phyloP scores from a whole-genome alignment of 2,888 invertebrate species.

The Drosophila pegasa region DNA sequence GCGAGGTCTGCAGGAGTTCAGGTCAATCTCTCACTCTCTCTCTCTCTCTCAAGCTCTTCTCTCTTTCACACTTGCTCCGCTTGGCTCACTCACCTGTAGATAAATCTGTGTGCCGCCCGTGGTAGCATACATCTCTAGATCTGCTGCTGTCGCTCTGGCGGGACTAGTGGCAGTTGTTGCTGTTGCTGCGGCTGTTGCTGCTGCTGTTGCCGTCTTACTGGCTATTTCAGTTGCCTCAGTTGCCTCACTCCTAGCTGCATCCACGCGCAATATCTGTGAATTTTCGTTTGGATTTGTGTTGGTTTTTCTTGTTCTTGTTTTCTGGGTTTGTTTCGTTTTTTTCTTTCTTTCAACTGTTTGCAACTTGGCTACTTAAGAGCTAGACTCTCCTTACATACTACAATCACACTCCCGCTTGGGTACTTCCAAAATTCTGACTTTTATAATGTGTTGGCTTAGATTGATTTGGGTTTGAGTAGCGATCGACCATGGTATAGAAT shows the following conservation, averaged over 20 bases:
- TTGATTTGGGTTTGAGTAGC: neutral
- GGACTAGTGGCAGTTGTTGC: constrained; percentile 58
- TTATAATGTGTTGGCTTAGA: neutral
- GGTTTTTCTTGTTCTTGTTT: constrained; percentile 26
- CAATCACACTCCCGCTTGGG: neutral
- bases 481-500: neutral
- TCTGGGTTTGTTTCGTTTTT: constrained; percentile 21
- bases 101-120: constrained; percentile 85
- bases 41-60: constrained; percentile 14
- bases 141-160: constrained; percentile 49
- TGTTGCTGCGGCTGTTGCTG: constrained; percentile 66
- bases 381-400: neutral
- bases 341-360: constrained; percentile 26
- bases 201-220: constrained; percentile 37
- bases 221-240: constrained; percentile 69
- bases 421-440: neutral
- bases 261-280: constrained; percentile 84
- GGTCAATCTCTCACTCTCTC: constrained; percentile 32
- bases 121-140: constrained; percentile 84
- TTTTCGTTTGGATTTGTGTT: constrained; percentile 55
- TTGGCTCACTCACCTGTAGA: constrained; percentile 84
- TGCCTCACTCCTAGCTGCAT: constrained; percentile 67
- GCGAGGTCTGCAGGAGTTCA: constrained; percentile 69
- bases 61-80: neutral
- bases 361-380: constrained; percentile 29